phyloP scores from a whole-genome alignment of 53 echinoderm and acorn worm genomes.

The Crossaster papposus region DNA sequence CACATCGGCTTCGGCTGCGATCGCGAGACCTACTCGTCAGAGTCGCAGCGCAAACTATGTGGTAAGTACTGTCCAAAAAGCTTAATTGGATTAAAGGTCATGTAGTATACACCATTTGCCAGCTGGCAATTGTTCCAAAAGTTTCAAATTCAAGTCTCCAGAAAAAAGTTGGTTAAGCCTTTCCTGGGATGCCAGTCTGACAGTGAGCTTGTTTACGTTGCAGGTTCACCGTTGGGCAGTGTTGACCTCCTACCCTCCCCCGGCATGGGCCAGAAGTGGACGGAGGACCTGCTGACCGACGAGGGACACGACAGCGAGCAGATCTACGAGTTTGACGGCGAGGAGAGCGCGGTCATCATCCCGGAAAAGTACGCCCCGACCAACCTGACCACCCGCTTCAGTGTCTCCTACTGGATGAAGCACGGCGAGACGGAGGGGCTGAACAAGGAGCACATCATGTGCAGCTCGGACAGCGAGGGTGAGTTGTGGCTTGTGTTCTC shows the following conservation, averaged over 20 bases:
- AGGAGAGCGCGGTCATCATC: conserved; percentile 76
- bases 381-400: conserved; percentile 83
- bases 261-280: conserved; percentile 85
- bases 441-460: conserved; percentile 86
- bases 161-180: not conserved
- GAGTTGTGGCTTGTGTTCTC: conserved; percentile 7
- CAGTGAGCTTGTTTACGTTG: not conserved
- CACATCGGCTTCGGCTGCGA: conserved; percentile 98
- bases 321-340: conserved; percentile 94
- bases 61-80: conserved; percentile 72
- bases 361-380: conserved; percentile 84
- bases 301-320: conserved; percentile 97
- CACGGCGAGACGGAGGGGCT: conserved; percentile 74
- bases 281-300: conserved; percentile 82
- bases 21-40: conserved; percentile 90
- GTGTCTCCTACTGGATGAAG: conserved; percentile 97
- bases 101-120: too few species aligned
- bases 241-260: conserved; percentile 88
- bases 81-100: not conserved
- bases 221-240: conserved; percentile 82
- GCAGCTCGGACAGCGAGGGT: conserved; percentile 93
- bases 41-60: conserved; percentile 88
- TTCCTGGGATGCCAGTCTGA: not conserved
- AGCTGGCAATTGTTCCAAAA: too few species aligned
- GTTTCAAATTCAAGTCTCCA: not conserved